phyloP scores from a whole-genome alignment of 2,113 vertebrate genomes.

The Zosterops lateralis region DNA sequence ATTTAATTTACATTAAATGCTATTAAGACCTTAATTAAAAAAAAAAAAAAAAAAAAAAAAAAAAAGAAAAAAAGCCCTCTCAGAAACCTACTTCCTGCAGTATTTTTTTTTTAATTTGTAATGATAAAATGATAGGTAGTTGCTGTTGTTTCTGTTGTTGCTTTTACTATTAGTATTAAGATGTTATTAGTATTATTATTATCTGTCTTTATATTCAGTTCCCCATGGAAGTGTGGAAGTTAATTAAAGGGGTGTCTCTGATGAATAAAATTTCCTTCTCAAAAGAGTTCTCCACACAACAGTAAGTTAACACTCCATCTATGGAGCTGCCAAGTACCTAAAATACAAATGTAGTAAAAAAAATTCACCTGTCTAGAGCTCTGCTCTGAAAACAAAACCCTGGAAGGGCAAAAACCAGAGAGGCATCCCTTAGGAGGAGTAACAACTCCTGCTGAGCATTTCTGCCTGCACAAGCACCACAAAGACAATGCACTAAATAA shows the following conservation, averaged over 20 bases:
- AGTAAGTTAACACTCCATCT: neutral
- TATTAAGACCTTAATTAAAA: constrained; percentile 7
- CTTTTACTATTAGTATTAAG: neutral
- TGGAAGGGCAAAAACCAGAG: neutral
- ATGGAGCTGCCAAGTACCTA: neutral
- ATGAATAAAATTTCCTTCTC: neutral
- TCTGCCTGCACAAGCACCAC: neutral
- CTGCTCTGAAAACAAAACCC: neutral
- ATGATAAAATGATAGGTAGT: neutral
- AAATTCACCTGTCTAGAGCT: neutral
- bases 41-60: neutral
- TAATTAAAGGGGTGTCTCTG: constrained; percentile 42
- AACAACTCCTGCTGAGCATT: neutral
- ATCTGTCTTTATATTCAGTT: constrained; percentile 2
- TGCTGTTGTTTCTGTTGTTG: neutral
- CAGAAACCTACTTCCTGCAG: neutral
- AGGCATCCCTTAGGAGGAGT: neutral
- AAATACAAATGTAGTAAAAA: neutral
- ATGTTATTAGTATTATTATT: constrained; percentile 2
- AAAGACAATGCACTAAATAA: neutral
- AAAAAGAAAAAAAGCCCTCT: neutral
- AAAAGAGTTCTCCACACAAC: neutral
- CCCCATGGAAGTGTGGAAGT: neutral
- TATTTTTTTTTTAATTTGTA: constrained; percentile 39
- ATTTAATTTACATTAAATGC: constrained; percentile 58